Conservation (phyloP, 1,140 invertebrate species). For the Atta texana region DNA sequence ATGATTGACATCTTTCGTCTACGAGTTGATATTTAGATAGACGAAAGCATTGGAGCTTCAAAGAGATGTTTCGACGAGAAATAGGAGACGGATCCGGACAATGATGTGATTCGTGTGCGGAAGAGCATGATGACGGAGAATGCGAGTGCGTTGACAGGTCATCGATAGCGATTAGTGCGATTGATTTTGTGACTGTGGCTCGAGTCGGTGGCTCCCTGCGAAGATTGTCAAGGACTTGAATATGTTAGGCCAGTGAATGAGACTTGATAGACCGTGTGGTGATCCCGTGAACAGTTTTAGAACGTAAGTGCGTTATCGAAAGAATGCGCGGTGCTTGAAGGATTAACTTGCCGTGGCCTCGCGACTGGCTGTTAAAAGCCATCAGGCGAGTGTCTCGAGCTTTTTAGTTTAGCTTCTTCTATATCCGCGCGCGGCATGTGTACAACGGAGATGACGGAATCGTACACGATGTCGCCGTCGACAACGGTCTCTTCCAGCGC, state of each 20-base stretch:
- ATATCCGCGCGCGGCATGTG: constrained; percentile 79
- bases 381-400: constrained; percentile 14
- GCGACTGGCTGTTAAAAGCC: constrained; percentile 23
- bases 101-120: constrained; percentile 24
- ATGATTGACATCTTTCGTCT: background rate
- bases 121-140: constrained; percentile 34
- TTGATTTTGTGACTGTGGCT: constrained; percentile 17
- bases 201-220: too few species aligned
- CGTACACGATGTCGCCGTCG: constrained; percentile 84
- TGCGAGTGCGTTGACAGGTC: constrained; percentile 27
- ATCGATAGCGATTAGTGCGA: constrained; percentile 47
- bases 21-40: background rate
- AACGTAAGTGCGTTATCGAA: background rate
- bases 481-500: constrained; percentile 82
- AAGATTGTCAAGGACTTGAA: constrained; percentile 4
- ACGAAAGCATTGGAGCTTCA: background rate
- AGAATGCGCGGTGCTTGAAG: constrained; percentile 34
- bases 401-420: background rate
- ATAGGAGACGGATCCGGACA: background rate
- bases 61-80: constrained; percentile 40
- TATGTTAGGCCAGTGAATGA: constrained; percentile 27
- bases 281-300: constrained; percentile 14
- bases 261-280: constrained; percentile 1
- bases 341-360: constrained; percentile 18
- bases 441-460: constrained; percentile 85